These are phyloP conservation scores for Cottus gobio DNA, from an alignment of 2,113 vertebrate genomes.

Conservation along the genomic window DNA sequence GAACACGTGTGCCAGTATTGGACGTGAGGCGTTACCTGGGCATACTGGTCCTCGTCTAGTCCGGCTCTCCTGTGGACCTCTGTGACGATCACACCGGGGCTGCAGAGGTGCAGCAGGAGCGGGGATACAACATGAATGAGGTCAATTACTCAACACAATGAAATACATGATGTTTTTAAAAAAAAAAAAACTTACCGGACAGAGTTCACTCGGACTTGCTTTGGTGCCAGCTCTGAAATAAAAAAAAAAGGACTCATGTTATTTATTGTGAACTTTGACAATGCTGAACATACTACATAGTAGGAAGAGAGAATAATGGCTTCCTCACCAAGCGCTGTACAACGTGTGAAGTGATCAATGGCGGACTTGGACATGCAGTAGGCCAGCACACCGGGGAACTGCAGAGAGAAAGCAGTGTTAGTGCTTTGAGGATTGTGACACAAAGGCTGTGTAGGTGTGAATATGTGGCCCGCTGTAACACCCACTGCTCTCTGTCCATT, in stretches of 20 bases:
- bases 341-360: constrained; percentile 86
- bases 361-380: constrained; percentile 89
- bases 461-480: constrained; percentile 20
- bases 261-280: background rate
- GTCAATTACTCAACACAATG: background rate
- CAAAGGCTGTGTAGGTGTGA: background rate
- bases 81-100: constrained; percentile 86
- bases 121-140: background rate
- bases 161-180: background rate
- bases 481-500: constrained; percentile 86
- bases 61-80: constrained; percentile 86
- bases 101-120: constrained; percentile 41
- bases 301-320: background rate
- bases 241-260: background rate
- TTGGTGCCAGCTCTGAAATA: constrained; percentile 82
- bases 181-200: constrained; percentile 78
- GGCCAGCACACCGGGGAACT: constrained; percentile 86
- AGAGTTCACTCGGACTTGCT: constrained; percentile 86
- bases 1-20: background rate
- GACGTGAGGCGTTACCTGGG: constrained; percentile 70
- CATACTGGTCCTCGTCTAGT: constrained; percentile 81
- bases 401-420: constrained; percentile 1
- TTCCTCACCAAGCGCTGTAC: constrained; percentile 82
- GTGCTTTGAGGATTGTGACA: too few species aligned
- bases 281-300: background rate